Percentiles rank a stretch among this genome's conserved stretches.
These are phyloP conservation scores for Scartelaos histophorus DNA, from an alignment of 2,113 vertebrate species.

Conservation along the genomic window DNA sequence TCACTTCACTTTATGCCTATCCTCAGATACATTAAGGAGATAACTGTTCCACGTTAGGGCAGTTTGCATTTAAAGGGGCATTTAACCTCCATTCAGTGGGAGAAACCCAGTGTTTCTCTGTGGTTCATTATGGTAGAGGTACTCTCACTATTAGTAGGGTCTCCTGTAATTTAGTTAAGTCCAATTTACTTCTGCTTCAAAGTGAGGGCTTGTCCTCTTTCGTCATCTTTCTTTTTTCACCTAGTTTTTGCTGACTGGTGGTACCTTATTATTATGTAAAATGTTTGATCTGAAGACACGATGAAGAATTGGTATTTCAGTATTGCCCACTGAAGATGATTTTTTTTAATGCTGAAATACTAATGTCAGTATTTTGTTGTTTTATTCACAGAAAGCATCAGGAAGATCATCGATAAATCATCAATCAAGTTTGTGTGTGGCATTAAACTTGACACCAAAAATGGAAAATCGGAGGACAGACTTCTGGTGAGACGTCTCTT, in stretches of 20 bases:
- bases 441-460: conserved; percentile 76
- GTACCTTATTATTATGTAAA: no score
- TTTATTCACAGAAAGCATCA: conserved; percentile 75
- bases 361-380: conserved; percentile 16
- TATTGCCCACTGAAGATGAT: neutral
- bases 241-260: no score
- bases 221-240: no score
- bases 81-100: neutral
- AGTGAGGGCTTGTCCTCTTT: no score
- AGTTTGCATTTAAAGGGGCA: neutral
- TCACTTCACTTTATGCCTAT: neutral
- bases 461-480: conserved; percentile 75
- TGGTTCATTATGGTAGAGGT: no score
- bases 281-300: no score
- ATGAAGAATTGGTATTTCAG: neutral
- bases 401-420: conserved; percentile 76
- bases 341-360: neutral
- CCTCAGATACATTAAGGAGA: neutral
- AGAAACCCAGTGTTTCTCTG: neutral
- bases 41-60: neutral
- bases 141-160: no score
- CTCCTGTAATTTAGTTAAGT: no score
- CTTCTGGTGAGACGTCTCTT: conserved; percentile 69
- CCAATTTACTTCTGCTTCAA: no score
- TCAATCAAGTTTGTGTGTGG: conserved; percentile 74